Evolutionary conservation across 2,113 vertebrate species (phyloP), one percentile per base, ranked within the genome.

Genomic region (Phyllopteryx taeniolatus): DNA sequence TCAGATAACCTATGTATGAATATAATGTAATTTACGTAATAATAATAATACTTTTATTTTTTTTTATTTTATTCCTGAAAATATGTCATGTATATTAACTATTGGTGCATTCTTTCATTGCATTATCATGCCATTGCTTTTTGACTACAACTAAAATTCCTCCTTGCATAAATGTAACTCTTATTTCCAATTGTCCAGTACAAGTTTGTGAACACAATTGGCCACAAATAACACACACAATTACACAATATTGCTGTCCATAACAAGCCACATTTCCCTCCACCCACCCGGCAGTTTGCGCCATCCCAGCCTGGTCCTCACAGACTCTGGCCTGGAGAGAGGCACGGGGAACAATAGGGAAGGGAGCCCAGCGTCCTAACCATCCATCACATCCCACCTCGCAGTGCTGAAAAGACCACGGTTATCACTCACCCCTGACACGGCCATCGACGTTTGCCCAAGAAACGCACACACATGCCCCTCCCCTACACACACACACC

Each of bases 401-500:
- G 31, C 80, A 71, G 71, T 78, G 86, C 76, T 88, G 84, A 86
- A 91, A 87, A 88, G 83, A 89, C 86, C 86, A 84, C 70, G 79
- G 85, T 86, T 90, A 91, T 92, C 90, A 91, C 83, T 93, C 90
- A 91, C 87, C 88, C 81, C 80, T 90, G 88, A 91, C 86, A 89
- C 79, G 35, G 72, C 39, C 85, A 79, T 92, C 86, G 74, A 91
- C 83, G 82, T 83, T 84, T 86, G 76, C 80, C 74, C 78, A 76
- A 49, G 72, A 54, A 42, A 67, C 51, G 53, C 79, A 42, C 68
- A 64, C 62, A 35, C 79, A 42, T 78, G 76, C 75, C 27, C 75
- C 59, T 66, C 67, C 75, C 33, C 57, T 3, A 56, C 39, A 56
- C 65, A 68, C 72, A 72, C 27, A 74, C 74, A 74, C 78, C 75